These are phyloP conservation scores for Cephus nigrinus DNA, from an alignment of 2,888 invertebrate genomes.

Conservation along the genomic window DNA sequence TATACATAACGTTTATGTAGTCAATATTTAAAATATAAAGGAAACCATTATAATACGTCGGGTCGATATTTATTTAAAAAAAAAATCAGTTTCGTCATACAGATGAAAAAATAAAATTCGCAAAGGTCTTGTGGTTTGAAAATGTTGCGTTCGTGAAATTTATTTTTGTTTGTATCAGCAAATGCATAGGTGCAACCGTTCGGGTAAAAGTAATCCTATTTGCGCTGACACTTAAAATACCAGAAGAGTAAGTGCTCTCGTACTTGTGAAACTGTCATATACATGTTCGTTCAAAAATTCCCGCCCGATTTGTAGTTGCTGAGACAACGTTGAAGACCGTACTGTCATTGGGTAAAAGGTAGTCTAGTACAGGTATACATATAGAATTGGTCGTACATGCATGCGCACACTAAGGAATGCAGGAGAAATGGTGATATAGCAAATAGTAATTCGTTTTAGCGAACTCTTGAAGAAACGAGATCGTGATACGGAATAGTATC, in stretches of 20 bases:
- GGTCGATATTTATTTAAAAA: too few species aligned
- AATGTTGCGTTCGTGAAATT: neutral
- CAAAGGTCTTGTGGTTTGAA: neutral
- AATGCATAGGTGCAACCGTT: neutral
- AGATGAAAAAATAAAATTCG: neutral
- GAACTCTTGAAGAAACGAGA: neutral
- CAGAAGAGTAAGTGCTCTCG: neutral
- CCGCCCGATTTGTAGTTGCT: neutral
- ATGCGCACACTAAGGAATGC: too few species aligned
- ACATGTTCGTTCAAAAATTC: neutral
- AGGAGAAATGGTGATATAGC: neutral
- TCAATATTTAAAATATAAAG: too few species aligned
- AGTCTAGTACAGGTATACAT: too few species aligned
- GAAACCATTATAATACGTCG: too few species aligned
- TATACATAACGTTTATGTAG: too few species aligned
- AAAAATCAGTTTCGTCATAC: too few species aligned
- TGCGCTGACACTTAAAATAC: neutral
- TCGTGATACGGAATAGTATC: neutral
- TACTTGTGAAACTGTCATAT: neutral
- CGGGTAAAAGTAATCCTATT: neutral
- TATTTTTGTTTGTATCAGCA: neutral
- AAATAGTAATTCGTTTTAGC: neutral
- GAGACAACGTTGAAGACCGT: neutral
- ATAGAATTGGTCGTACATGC: too few species aligned
- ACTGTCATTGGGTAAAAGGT: too few species aligned